Conservation (phyloP, 2,797 vertebrate species). For the Acipenser transmontanus region DNA sequence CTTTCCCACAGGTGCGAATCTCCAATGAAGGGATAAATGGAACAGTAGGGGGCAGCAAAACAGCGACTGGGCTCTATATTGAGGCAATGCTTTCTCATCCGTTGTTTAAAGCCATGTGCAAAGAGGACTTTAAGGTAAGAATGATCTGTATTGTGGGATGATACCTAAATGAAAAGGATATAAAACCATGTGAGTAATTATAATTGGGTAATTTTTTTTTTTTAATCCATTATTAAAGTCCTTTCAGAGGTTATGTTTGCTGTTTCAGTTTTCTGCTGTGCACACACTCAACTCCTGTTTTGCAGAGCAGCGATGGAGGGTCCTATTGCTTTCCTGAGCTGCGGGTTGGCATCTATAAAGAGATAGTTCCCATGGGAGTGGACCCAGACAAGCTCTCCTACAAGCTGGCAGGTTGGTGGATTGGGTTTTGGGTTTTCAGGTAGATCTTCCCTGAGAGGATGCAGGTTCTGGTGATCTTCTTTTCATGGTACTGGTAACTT, state of each 20-base stretch:
- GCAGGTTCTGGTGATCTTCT: no score
- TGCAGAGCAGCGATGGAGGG: constrained; percentile 80
- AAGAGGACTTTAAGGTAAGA: constrained; percentile 88
- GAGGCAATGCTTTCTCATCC: constrained; percentile 76
- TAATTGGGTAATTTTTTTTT: not conserved
- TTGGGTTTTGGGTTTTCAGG: no score
- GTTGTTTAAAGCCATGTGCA: constrained; percentile 64
- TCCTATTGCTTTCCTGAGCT: constrained; percentile 81
- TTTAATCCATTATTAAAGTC: not conserved
- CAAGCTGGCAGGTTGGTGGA: constrained; percentile 68
- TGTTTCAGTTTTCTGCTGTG: no score
- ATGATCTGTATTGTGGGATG: not conserved
- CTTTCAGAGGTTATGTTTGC: not conserved
- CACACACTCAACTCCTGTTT: constrained; percentile 5
- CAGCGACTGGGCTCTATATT: constrained; percentile 72
- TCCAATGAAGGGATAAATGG: constrained; percentile 91
- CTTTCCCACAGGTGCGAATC: constrained; percentile 71
- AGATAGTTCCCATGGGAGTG: constrained; percentile 94
- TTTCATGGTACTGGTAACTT: no score
- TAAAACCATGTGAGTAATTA: not conserved
- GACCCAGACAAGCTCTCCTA: constrained; percentile 77
- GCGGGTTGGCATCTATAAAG: constrained; percentile 80
- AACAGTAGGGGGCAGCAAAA: constrained; percentile 82
- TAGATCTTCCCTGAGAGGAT: no score
- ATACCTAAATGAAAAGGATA: not conserved